phyloP scores from a whole-genome alignment of 2,888 invertebrate genomes.

The Alviniconcha strummeri region DNA sequence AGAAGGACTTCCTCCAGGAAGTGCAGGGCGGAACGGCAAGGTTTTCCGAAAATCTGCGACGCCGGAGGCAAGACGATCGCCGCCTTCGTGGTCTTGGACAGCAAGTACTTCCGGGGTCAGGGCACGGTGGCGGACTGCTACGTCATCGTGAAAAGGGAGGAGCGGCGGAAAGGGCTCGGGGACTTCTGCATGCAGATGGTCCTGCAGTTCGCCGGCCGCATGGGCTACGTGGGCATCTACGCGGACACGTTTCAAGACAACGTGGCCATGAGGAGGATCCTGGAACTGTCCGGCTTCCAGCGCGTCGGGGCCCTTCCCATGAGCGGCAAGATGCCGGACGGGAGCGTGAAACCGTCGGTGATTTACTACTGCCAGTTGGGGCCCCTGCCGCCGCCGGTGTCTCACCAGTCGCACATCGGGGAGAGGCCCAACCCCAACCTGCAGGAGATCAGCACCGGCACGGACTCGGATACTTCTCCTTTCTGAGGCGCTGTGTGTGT shows the following conservation, averaged over 20 bases:
- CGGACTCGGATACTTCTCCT: not conserved
- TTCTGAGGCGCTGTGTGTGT: not conserved
- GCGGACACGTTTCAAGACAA: constrained; percentile 49
- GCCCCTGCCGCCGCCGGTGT: not conserved
- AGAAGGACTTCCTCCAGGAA: constrained; percentile 49
- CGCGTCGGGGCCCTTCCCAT: constrained; percentile 46
- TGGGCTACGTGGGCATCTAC: constrained; percentile 52
- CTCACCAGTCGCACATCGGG: not conserved
- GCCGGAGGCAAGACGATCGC: constrained; percentile 45
- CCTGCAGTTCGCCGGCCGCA: constrained; percentile 44
- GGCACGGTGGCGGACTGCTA: constrained; percentile 48
- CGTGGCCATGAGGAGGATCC: constrained; percentile 44
- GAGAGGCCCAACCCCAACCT: not conserved
- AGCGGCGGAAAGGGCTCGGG: constrained; percentile 49
- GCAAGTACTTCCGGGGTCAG: constrained; percentile 51
- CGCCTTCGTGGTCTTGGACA: constrained; percentile 45
- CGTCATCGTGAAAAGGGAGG: constrained; percentile 45
- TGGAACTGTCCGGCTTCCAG: constrained; percentile 43
- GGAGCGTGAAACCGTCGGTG: constrained; percentile 37
- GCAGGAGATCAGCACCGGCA: not conserved
- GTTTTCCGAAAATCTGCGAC: constrained; percentile 11
- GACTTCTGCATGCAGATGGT: constrained; percentile 46
- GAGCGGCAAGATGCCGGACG: constrained; percentile 43
- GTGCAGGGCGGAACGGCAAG: constrained; percentile 41
- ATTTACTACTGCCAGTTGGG: constrained; percentile 43